Conservation (phyloP, 2,888 invertebrate species). For the Andricus curvator region DNA sequence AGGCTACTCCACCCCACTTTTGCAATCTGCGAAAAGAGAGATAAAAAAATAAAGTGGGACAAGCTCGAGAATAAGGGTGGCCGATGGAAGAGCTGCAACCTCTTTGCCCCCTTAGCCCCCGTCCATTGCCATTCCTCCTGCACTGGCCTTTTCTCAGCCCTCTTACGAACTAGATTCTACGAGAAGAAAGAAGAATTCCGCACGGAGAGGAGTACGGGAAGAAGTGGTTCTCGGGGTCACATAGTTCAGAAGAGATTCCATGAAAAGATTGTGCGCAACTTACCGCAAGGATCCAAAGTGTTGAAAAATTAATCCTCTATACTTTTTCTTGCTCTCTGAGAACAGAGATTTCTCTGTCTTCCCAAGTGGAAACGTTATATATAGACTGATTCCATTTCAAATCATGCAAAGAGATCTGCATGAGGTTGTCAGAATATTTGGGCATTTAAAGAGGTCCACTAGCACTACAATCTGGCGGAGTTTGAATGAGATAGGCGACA, state of each 20-base stretch:
- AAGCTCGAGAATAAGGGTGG: neutral
- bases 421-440: too few species aligned
- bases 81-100: neutral
- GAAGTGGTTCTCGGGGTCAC: neutral
- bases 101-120: neutral
- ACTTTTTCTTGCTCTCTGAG: neutral
- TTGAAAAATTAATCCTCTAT: neutral
- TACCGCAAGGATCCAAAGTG: neutral
- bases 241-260: constrained; percentile 7
- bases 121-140: neutral
- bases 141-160: neutral
- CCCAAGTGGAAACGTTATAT: too few species aligned
- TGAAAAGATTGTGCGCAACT: constrained; percentile 7
- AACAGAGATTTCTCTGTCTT: neutral
- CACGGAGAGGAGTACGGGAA: neutral
- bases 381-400: too few species aligned
- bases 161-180: neutral
- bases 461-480: too few species aligned
- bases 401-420: too few species aligned
- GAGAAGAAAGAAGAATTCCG: neutral
- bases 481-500: too few species aligned
- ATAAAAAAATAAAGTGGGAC: neutral
- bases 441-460: too few species aligned
- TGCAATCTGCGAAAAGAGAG: constrained; percentile 2
- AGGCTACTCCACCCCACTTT: neutral